phyloP scores from a whole-genome alignment of 2,113 vertebrate genomes.

The Oenanthe melanoleuca region DNA sequence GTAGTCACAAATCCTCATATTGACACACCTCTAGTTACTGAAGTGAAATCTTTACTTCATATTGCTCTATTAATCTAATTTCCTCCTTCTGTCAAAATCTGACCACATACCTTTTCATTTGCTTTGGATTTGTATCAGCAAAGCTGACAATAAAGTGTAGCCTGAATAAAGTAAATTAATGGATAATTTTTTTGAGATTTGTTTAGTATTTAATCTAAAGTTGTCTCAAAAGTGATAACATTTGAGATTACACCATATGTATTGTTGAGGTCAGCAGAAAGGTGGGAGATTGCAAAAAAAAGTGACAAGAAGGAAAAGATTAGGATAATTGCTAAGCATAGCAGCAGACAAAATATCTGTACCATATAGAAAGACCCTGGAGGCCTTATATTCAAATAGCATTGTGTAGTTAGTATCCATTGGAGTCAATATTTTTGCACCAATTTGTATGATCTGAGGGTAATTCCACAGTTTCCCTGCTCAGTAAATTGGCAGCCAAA shows the following conservation, averaged over 20 bases:
- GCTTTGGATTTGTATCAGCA: background rate
- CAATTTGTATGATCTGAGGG: background rate
- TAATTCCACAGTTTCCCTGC: background rate
- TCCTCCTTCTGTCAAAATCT: background rate
- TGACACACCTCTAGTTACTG: background rate
- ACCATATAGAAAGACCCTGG: background rate
- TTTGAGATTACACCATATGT: background rate
- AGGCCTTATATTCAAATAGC: background rate
- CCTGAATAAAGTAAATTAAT: background rate
- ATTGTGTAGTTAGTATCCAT: background rate
- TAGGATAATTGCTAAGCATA: background rate
- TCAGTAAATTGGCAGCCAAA: background rate
- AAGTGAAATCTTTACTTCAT: background rate
- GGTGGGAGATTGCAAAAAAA: background rate
- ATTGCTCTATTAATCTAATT: background rate
- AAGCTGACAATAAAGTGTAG: background rate
- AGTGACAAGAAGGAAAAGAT: background rate
- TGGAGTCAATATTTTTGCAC: background rate
- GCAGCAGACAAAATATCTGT: background rate
- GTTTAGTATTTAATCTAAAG: background rate
- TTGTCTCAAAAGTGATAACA: background rate
- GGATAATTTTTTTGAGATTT: background rate
- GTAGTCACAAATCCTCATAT: background rate
- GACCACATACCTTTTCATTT: background rate
- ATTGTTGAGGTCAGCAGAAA: background rate